These are phyloP conservation scores for Orbicella faveolata DNA, from an alignment of 64 coral and sea anemone species.

Conservation along the genomic window DNA sequence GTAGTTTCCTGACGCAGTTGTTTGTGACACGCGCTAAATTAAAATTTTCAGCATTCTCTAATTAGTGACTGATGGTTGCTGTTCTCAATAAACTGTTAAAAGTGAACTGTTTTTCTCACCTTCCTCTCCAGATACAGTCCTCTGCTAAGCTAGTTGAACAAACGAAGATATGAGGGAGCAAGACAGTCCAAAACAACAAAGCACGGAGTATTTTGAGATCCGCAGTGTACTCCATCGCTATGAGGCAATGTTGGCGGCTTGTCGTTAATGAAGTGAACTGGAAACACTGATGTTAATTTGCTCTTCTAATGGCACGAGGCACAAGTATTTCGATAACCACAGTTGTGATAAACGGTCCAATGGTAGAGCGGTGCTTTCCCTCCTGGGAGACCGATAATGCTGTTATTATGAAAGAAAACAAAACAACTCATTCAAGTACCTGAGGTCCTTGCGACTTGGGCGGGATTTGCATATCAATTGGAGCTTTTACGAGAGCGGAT, in stretches of 20 bases:
- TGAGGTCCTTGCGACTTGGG: slow-evolving; percentile 21
- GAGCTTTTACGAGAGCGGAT: not conserved
- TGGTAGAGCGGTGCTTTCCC: not conserved
- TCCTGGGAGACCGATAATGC: slow-evolving; percentile 31
- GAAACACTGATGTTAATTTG: slow-evolving; percentile 20
- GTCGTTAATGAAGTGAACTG: not conserved
- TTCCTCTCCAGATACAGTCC: slow-evolving; percentile 28
- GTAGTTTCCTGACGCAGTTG: too few species aligned
- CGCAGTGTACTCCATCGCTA: not conserved
- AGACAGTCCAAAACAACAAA: slow-evolving; percentile 6
- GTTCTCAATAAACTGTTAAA: not conserved
- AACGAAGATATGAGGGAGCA: not conserved
- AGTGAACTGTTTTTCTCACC: not conserved
- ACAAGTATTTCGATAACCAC: slow-evolving; percentile 16
- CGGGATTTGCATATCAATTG: slow-evolving; percentile 33
- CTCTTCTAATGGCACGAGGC: slow-evolving; percentile 33
- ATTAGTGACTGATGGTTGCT: not conserved
- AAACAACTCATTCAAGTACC: slow-evolving; percentile 47
- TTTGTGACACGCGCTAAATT: slow-evolving; percentile 2
- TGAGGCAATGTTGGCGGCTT: not conserved
- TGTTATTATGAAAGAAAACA: slow-evolving; percentile 29
- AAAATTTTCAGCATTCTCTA: not conserved
- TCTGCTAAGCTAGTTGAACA: slow-evolving; percentile 4
- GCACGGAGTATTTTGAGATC: not conserved
- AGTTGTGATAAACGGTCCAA: slow-evolving; percentile 27